phyloP scores from a whole-genome alignment of 2,888 invertebrate species.

The Calameuta filiformis region DNA sequence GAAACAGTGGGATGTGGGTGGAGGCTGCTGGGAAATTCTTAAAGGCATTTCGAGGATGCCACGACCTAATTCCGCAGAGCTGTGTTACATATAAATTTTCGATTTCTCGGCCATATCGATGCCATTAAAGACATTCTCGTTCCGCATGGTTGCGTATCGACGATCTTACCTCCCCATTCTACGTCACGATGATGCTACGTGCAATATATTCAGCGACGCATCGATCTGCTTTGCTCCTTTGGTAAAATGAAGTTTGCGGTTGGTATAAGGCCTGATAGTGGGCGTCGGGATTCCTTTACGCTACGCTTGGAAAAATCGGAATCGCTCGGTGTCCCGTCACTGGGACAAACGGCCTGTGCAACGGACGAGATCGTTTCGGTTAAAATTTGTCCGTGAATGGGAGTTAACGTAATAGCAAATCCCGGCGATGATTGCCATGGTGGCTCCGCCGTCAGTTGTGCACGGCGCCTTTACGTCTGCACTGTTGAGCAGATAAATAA shows the following conservation, averaged over 20 bases:
- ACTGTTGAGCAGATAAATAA: conserved; percentile 3
- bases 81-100: not conserved
- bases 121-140: not conserved
- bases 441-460: conserved; percentile 7
- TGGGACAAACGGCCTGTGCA: not conserved
- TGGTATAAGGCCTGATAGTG: not conserved
- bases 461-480: conserved; percentile 9
- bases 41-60: not conserved
- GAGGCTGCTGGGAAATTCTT: not conserved
- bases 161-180: not conserved
- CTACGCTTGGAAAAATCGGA: not conserved
- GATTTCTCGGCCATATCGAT: not conserved
- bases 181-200: not conserved
- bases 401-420: not conserved
- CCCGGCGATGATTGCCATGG: conserved; percentile 6
- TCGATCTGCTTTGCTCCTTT: not conserved
- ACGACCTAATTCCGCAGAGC: not conserved
- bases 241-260: not conserved
- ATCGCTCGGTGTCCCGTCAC: not conserved
- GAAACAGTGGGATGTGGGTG: not conserved
- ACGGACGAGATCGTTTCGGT: not conserved
- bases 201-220: not conserved
- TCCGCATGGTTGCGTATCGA: not conserved
- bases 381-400: not conserved
- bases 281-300: not conserved